Conservation (phyloP, 64 coral and sea anemone species). For the Porites lutea region DNA sequence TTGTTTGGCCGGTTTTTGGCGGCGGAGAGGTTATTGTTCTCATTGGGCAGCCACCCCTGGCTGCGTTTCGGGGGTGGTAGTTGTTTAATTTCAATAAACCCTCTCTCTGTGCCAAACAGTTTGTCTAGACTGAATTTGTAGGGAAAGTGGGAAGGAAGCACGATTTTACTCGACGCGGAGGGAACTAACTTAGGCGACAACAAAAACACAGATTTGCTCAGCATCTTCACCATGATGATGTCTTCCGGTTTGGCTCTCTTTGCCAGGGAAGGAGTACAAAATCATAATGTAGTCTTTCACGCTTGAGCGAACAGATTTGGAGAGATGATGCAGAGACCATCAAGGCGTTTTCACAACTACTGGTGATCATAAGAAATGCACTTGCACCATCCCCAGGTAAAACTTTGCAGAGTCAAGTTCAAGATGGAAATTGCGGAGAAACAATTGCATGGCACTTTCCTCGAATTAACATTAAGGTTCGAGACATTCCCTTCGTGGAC, state of each 20-base stretch:
- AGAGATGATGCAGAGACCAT: neutral
- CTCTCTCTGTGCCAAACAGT: too few species aligned
- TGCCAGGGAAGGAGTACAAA: conserved; percentile 42
- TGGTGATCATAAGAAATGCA: conserved; percentile 39
- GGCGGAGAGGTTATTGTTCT: too few species aligned
- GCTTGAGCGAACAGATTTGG: conserved; percentile 67
- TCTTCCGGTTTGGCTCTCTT: conserved; percentile 75
- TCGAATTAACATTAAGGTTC: conserved; percentile 33
- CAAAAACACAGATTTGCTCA: conserved; percentile 45
- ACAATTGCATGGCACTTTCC: conserved; percentile 70
- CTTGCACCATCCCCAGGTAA: conserved; percentile 6
- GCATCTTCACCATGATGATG: conserved; percentile 71
- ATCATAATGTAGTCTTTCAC: conserved; percentile 78
- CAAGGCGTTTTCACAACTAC: conserved; percentile 47
- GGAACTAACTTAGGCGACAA: conserved; percentile 72
- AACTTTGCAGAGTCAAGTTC: conserved; percentile 39
- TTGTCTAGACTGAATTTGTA: too few species aligned
- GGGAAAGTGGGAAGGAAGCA: conserved; percentile 10
- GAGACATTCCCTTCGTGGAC: conserved; percentile 43
- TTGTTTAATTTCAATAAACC: too few species aligned
- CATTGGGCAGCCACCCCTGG: too few species aligned
- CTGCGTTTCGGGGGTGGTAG: too few species aligned
- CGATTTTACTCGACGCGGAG: conserved; percentile 82
- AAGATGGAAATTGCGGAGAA: neutral
- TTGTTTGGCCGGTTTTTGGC: too few species aligned